These are phyloP conservation scores for Drosophila rubida DNA, from an alignment of 2,888 invertebrate species.

Conservation along the genomic window DNA sequence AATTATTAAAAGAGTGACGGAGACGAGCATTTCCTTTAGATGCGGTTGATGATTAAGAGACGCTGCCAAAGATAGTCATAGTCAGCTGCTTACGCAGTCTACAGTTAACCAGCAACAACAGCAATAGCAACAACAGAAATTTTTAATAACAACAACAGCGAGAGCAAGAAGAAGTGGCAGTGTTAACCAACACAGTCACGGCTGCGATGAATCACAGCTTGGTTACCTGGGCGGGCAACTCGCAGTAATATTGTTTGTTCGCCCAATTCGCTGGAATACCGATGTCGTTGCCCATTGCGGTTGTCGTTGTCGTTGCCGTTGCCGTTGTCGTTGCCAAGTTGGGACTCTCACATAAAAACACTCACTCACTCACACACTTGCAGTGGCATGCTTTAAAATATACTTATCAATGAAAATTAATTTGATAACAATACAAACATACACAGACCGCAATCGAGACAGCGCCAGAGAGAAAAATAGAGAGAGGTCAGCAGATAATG, in stretches of 20 bases:
- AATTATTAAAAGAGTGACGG: constrained; percentile 1
- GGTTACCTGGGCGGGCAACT: constrained; percentile 49
- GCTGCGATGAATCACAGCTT: constrained; percentile 63
- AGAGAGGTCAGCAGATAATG: constrained; percentile 44
- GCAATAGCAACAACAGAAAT: constrained; percentile 25
- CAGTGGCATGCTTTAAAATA: constrained; percentile 14
- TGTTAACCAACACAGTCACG: constrained; percentile 38
- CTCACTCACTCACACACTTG: constrained; percentile 7
- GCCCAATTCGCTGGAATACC: constrained; percentile 48
- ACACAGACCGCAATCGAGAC: constrained; percentile 6
- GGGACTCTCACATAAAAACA: constrained; percentile 16
- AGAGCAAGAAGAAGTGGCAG: constrained; percentile 10
- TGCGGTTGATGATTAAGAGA: constrained; percentile 56
- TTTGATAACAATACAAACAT: constrained; percentile 60
- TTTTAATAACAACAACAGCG: constrained; percentile 16
- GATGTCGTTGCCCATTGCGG: constrained; percentile 40
- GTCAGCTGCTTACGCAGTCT: constrained; percentile 56
- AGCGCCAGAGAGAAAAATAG: not conserved
- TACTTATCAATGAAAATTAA: constrained; percentile 68
- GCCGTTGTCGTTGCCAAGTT: constrained; percentile 28
- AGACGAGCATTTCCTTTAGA: constrained; percentile 15
- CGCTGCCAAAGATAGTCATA: constrained; percentile 21
- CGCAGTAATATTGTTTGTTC: constrained; percentile 42
- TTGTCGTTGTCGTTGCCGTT: constrained; percentile 36
- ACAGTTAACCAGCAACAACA: constrained; percentile 55